These are phyloP conservation scores for Synanthedon andrenaeformis DNA, from an alignment of 2,888 invertebrate species.

Conservation along the genomic window DNA sequence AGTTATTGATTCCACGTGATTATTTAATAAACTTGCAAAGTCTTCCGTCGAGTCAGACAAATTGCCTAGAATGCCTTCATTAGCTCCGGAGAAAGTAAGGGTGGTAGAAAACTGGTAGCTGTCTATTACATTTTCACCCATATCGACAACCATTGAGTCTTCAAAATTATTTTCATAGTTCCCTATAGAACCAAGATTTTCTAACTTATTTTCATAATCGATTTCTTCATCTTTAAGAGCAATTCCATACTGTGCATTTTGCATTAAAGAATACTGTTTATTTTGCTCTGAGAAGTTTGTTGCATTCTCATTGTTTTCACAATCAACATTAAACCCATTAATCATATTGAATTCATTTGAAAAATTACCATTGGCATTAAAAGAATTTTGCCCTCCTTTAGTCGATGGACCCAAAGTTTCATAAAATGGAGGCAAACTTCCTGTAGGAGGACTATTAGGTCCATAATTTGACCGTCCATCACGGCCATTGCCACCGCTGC, in stretches of 20 bases:
- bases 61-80: slow-evolving; percentile 83
- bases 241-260: slow-evolving; percentile 85
- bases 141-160: slow-evolving; percentile 87
- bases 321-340: slow-evolving; percentile 80
- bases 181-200: slow-evolving; percentile 74
- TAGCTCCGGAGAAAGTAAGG: slow-evolving; percentile 81
- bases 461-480: slow-evolving; percentile 89
- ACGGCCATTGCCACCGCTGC: slow-evolving; percentile 82
- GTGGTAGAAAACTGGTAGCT: slow-evolving; percentile 86
- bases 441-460: slow-evolving; percentile 88
- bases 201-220: slow-evolving; percentile 82
- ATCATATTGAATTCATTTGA: slow-evolving; percentile 77
- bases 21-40: slow-evolving; percentile 79
- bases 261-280: slow-evolving; percentile 83
- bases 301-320: slow-evolving; percentile 76
- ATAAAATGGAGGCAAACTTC: slow-evolving; percentile 89
- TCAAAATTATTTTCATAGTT: slow-evolving; percentile 75
- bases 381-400: slow-evolving; percentile 82
- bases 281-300: slow-evolving; percentile 65
- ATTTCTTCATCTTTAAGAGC: slow-evolving; percentile 85
- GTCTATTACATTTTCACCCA: slow-evolving; percentile 82
- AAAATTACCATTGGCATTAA: slow-evolving; percentile 76
- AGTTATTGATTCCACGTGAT: slow-evolving; percentile 76
- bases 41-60: slow-evolving; percentile 86
- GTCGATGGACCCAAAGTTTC: slow-evolving; percentile 76